Conservation (phyloP, 2,888 invertebrate species). For the Mythimna lalbum region DNA sequence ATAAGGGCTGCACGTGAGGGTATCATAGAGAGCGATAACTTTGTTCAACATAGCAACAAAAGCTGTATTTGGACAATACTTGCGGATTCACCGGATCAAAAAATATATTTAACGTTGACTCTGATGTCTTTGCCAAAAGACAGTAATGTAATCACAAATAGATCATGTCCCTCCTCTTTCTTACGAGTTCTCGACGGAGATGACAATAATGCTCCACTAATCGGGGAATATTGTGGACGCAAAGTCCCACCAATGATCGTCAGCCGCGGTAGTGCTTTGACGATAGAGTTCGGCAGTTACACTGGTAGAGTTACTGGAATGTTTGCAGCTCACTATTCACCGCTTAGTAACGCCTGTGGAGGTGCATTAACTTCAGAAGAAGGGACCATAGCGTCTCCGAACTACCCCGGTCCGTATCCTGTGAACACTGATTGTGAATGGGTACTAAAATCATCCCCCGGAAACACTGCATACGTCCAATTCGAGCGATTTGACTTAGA, state of each 20-base stretch:
- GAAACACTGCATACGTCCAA: slow-evolving; percentile 92
- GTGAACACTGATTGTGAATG: slow-evolving; percentile 94
- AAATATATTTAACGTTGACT: slow-evolving; percentile 93
- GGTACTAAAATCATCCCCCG: slow-evolving; percentile 89
- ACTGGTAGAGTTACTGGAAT: slow-evolving; percentile 71
- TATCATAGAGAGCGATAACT: slow-evolving; percentile 83
- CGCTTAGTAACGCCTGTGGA: slow-evolving; percentile 93
- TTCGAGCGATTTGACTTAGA: slow-evolving; percentile 93
- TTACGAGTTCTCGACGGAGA: slow-evolving; percentile 93
- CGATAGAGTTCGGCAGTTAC: slow-evolving; percentile 83
- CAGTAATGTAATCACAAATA: slow-evolving; percentile 69
- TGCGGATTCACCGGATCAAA: slow-evolving; percentile 90
- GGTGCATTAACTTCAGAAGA: slow-evolving; percentile 92
- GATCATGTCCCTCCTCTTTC: slow-evolving; percentile 79
- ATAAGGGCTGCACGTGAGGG: slow-evolving; percentile 90
- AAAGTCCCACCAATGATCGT: slow-evolving; percentile 92
- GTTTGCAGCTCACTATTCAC: slow-evolving; percentile 85
- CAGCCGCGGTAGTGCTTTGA: slow-evolving; percentile 92
- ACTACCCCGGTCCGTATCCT: slow-evolving; percentile 95
- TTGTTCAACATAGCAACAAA: slow-evolving; percentile 71
- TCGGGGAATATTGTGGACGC: slow-evolving; percentile 92
- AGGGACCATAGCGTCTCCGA: slow-evolving; percentile 95
- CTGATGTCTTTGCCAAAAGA: slow-evolving; percentile 87
- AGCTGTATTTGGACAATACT: slow-evolving; percentile 94
- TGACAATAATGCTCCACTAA: slow-evolving; percentile 91